Evolutionary conservation across 2,113 vertebrate genomes (phyloP).

Genomic region (Mormyrus iriodes): DNA sequence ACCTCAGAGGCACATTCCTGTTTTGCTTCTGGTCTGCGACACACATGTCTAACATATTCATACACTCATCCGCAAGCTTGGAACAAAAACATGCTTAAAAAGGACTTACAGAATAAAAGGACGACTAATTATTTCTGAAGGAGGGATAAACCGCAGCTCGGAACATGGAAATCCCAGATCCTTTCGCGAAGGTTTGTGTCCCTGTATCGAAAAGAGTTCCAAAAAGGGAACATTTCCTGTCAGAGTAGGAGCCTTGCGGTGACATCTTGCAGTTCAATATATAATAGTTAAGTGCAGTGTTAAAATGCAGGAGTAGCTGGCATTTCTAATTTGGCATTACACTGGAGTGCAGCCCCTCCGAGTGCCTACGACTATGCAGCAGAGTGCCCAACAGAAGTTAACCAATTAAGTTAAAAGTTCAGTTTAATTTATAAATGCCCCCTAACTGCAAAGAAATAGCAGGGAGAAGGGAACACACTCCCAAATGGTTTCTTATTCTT

Average conservation of each 20-base stretch:
- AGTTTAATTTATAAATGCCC: neutral
- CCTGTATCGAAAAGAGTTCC: constrained; percentile 6
- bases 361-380: constrained; percentile 8
- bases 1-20: neutral
- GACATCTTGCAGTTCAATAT: constrained; percentile 23
- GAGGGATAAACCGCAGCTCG: neutral
- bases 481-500: neutral
- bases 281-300: constrained; percentile 16
- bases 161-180: neutral
- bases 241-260: constrained; percentile 12
- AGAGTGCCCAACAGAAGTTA: neutral
- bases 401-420: constrained; percentile 17
- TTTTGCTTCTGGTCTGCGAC: neutral
- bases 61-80: neutral
- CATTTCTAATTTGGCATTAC: constrained; percentile 7
- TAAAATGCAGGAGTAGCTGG: constrained; percentile 14
- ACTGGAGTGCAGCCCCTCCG: constrained; percentile 15
- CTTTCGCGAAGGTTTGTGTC: neutral
- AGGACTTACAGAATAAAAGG: neutral
- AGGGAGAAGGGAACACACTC: neutral
- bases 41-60: neutral
- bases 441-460: neutral
- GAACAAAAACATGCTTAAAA: neutral
- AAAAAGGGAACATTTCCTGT: constrained; percentile 30
- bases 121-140: neutral